These are phyloP conservation scores for Cercopithecus hamlyni DNA, from an alignment of 2,797 vertebrate genomes.

Conservation along the genomic window DNA sequence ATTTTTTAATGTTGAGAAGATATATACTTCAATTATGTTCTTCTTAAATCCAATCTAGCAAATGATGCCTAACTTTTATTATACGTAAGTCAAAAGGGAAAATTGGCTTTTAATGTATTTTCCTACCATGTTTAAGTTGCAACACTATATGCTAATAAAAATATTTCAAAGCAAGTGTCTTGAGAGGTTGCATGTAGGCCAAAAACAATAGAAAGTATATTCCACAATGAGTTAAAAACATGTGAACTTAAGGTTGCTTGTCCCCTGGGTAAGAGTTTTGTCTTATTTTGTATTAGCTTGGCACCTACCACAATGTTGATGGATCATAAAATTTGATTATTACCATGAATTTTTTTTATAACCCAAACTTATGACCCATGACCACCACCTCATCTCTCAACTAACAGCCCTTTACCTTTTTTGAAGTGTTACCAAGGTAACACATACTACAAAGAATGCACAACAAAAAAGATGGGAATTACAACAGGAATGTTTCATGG, in stretches of 20 bases:
- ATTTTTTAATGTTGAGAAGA: constrained; percentile 2
- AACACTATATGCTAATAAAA: background rate
- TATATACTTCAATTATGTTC: background rate
- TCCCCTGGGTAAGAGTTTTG: background rate
- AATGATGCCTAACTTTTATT: constrained; percentile 33
- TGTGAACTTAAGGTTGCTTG: background rate
- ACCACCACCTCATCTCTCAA: background rate
- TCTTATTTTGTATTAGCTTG: background rate
- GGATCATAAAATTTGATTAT: constrained; percentile 5
- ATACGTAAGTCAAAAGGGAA: constrained; percentile 15
- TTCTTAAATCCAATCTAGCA: background rate
- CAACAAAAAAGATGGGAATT: background rate
- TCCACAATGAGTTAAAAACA: background rate
- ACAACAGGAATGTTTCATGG: background rate
- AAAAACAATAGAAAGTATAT: background rate
- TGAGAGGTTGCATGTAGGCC: background rate
- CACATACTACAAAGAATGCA: background rate
- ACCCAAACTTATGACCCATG: constrained; percentile 13
- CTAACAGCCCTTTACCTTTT: background rate
- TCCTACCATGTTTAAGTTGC: background rate
- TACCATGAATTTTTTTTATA: constrained; percentile 7
- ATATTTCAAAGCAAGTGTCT: background rate
- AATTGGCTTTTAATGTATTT: background rate
- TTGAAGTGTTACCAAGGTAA: background rate
- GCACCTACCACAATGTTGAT: background rate